Conservation (phyloP, 2,113 vertebrate species). For the Empidonax traillii region DNA sequence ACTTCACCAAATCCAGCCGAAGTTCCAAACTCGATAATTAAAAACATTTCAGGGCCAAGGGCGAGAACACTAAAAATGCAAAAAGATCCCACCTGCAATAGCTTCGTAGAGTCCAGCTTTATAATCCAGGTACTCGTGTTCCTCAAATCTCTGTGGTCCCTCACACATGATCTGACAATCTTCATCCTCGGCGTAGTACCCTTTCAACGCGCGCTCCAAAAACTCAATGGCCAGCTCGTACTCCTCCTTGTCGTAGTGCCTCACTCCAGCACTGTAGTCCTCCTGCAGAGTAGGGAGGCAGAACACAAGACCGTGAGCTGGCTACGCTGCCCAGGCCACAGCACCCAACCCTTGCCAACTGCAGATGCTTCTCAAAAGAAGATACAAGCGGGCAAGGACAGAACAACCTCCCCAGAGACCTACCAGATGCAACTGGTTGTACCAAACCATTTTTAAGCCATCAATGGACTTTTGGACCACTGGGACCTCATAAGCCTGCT, state of each 20-base stretch:
- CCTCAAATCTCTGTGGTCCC: conserved; percentile 86
- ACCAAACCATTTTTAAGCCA: background rate
- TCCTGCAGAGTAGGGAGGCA: conserved; percentile 68
- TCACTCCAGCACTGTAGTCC: conserved; percentile 83
- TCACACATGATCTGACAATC: conserved; percentile 89
- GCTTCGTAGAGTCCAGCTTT: conserved; percentile 87
- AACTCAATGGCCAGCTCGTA: conserved; percentile 76
- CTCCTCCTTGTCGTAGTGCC: conserved; percentile 81
- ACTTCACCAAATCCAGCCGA: background rate
- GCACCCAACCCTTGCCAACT: background rate
- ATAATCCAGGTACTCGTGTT: conserved; percentile 82
- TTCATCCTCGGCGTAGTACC: conserved; percentile 85
- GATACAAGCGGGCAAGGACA: background rate
- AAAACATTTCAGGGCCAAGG: background rate
- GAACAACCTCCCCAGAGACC: background rate
- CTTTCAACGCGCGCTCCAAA: conserved; percentile 85
- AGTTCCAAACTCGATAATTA: background rate
- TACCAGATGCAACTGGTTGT: background rate
- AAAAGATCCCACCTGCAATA: conserved; percentile 85
- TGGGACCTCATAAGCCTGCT: background rate
- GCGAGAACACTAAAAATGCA: background rate
- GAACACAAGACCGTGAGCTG: background rate
- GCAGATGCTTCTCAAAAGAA: background rate
- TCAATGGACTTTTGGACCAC: background rate
- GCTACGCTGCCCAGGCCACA: background rate